These are phyloP conservation scores for Actinostola sp. DNA, from an alignment of 92 coral and sea anemone genomes.

Conservation along the genomic window DNA sequence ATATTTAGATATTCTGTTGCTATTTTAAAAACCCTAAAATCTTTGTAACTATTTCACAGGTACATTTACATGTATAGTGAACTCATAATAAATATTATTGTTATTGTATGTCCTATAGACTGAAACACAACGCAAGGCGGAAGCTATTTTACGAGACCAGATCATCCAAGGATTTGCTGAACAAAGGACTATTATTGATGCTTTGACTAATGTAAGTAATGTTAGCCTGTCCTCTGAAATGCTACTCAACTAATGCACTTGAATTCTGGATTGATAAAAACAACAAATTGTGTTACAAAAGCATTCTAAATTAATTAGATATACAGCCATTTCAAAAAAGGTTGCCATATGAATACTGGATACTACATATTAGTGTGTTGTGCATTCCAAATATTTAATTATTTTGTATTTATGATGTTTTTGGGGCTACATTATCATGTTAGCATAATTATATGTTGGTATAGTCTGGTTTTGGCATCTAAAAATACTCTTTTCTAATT, in stretches of 20 bases:
- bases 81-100: not conserved
- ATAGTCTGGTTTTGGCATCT: too few relatives aligned
- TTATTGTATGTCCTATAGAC: constrained; percentile 48
- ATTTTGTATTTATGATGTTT: too few relatives aligned
- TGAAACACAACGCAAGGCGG: constrained; percentile 83
- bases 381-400: too few relatives aligned
- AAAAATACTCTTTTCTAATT: too few relatives aligned
- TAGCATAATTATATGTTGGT: too few relatives aligned
- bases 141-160: constrained; percentile 70
- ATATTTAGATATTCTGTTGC: too few relatives aligned
- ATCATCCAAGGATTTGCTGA: constrained; percentile 86
- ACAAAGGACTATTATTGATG: constrained; percentile 91
- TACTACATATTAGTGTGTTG: too few relatives aligned
- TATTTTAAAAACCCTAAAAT: not conserved
- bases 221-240: not conserved
- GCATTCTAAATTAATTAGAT: too few relatives aligned
- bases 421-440: too few relatives aligned
- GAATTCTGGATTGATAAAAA: not conserved
- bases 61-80: not conserved
- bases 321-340: too few relatives aligned
- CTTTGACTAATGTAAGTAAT: constrained; percentile 84
- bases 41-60: not conserved
- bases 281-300: too few relatives aligned
- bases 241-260: not conserved
- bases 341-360: too few relatives aligned